A percentile compares a stretch with the other conserved stretches of the same genome.
phyloP scores from a whole-genome alignment of 2,113 vertebrate species.

The Vicugna pacos region DNA sequence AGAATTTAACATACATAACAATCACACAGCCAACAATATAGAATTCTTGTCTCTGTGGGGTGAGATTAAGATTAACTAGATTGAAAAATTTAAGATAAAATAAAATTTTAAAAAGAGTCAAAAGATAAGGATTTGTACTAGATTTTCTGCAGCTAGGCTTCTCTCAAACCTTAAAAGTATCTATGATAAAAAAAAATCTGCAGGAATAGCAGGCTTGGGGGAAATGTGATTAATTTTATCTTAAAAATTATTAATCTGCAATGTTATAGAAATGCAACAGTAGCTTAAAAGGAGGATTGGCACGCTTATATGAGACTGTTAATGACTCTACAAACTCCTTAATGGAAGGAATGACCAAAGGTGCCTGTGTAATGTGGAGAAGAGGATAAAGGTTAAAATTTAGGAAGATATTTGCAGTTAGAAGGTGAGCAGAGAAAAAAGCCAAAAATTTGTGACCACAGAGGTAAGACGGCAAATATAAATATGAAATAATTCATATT shows the following conservation, averaged over 20 bases:
- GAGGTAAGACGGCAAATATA: neutral
- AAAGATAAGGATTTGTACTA: neutral
- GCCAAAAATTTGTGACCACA: neutral
- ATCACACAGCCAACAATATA: neutral
- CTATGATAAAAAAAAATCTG: neutral
- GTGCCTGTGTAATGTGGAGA: neutral
- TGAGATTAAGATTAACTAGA: neutral
- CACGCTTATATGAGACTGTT: neutral
- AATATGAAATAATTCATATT: neutral
- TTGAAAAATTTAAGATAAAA: too few relatives aligned
- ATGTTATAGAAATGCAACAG: neutral
- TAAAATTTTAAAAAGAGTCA: neutral
- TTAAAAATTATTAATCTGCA: neutral
- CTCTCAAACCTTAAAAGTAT: neutral
- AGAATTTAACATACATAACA: neutral
- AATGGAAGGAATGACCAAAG: neutral
- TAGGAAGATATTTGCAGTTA: neutral
- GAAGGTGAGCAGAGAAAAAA: neutral
- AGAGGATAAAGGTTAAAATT: neutral
- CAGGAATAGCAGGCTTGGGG: neutral
- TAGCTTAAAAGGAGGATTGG: neutral
- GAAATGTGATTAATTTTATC: neutral
- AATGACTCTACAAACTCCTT: neutral
- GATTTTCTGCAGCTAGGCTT: neutral
- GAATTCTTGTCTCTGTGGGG: neutral